Evolutionary conservation across 2,113 vertebrate genomes (phyloP).

Genomic region (Crotalus horridus): DNA sequence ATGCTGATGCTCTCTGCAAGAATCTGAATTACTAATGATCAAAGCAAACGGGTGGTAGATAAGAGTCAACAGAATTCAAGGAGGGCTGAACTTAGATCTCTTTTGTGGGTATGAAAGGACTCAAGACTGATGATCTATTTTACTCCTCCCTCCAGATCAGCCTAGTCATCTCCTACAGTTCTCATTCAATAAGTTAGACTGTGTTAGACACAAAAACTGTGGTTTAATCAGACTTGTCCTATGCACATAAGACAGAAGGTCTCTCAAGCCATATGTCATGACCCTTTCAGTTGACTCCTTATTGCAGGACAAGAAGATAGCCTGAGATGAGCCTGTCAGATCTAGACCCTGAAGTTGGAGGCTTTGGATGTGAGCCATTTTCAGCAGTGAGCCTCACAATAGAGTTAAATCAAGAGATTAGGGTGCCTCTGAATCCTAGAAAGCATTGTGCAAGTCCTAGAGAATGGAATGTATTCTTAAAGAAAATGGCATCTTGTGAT

Average conservation of each 20-base stretch:
- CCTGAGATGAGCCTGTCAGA: background rate
- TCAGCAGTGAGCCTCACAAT: background rate
- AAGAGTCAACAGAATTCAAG: background rate
- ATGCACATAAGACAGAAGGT: too few relatives aligned
- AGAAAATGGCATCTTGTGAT: background rate
- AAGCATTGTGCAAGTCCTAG: background rate
- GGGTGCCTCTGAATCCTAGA: background rate
- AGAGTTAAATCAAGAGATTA: background rate
- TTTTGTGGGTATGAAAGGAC: background rate
- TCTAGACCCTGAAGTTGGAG: background rate
- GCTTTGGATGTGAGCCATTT: background rate
- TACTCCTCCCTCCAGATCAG: background rate
- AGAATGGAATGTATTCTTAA: background rate
- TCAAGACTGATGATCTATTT: background rate
- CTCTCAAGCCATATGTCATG: background rate
- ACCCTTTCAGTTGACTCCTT: background rate
- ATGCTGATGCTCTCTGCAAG: background rate
- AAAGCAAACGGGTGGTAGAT: background rate
- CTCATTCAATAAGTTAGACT: background rate
- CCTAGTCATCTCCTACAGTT: background rate
- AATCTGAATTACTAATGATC: background rate
- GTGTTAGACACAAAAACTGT: background rate
- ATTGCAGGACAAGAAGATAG: background rate
- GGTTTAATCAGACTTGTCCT: background rate
- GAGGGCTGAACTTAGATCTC: background rate